Conservation (phyloP, 2,888 invertebrate species). For the Nomada flava region DNA sequence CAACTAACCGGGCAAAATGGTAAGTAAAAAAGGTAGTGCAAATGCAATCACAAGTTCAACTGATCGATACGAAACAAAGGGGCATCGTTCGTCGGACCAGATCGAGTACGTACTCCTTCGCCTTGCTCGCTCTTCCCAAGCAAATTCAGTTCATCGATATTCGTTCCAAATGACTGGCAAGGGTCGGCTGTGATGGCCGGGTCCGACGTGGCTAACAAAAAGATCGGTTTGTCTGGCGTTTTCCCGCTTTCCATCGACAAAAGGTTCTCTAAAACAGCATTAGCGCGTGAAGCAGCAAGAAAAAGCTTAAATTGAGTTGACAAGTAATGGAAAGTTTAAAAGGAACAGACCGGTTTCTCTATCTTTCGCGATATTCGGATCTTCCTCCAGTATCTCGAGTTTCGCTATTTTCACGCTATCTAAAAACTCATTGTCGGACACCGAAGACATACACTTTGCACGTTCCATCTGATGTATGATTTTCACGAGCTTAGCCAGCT, state of each 20-base stretch:
- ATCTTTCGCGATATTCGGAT: slow-evolving; percentile 44
- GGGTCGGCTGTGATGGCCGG: not conserved
- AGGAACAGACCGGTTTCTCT: slow-evolving; percentile 70
- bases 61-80: slow-evolving; percentile 73
- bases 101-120: slow-evolving; percentile 41
- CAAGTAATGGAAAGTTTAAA: too few relatives aligned
- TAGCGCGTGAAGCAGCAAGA: not conserved
- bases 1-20: not conserved
- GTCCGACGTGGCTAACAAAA: not conserved
- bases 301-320: not conserved
- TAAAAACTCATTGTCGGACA: slow-evolving; percentile 72
- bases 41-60: slow-evolving; percentile 71
- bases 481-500: slow-evolving; percentile 78
- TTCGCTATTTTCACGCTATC: slow-evolving; percentile 76
- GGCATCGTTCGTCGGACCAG: slow-evolving; percentile 32
- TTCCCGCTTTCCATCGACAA: slow-evolving; percentile 43
- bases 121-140: slow-evolving; percentile 70
- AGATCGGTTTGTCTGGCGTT: not conserved
- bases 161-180: slow-evolving; percentile 30
- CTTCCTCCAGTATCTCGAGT: slow-evolving; percentile 61
- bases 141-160: slow-evolving; percentile 73
- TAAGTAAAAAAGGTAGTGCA: slow-evolving; percentile 7
- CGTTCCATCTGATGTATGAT: slow-evolving; percentile 75
- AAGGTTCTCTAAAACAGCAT: slow-evolving; percentile 67
- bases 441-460: slow-evolving; percentile 68